Conservation (phyloP, 2,113 vertebrate genomes). For the Sterrhoptilus dennistouni region DNA sequence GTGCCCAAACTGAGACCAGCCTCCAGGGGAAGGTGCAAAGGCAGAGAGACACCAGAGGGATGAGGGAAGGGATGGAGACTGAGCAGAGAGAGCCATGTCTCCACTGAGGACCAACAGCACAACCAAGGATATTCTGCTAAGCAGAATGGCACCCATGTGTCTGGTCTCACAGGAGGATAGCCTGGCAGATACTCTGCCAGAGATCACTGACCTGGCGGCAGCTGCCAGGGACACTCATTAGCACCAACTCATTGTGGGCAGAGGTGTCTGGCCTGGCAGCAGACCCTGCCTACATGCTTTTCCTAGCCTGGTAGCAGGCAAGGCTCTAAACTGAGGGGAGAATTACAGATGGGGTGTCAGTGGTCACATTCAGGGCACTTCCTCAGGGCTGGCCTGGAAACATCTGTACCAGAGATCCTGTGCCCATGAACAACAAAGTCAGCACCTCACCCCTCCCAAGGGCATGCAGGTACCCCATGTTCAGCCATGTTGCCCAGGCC, state of each 20-base stretch:
- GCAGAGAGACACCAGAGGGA: not conserved
- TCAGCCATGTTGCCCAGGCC: rapidly evolving
- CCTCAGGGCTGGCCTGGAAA: not conserved
- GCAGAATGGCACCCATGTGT: rapidly evolving
- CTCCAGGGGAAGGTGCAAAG: not conserved
- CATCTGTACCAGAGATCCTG: not conserved
- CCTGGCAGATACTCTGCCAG: not conserved
- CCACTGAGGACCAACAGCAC: rapidly evolving
- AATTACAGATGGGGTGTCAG: rapidly evolving
- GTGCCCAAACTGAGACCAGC: not conserved
- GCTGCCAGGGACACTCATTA: not conserved
- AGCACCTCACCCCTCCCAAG: not conserved
- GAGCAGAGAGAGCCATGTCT: not conserved
- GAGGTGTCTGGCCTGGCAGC: not conserved
- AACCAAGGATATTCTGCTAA: rapidly evolving
- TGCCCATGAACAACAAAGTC: not conserved
- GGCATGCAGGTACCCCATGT: rapidly evolving
- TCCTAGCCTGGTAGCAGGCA: not conserved
- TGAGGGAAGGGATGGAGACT: not conserved
- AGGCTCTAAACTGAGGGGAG: not conserved
- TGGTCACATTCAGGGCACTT: not conserved
- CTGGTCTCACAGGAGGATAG: rapidly evolving
- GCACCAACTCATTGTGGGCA: not conserved
- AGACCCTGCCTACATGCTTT: not conserved
- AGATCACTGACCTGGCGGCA: not conserved